Percentiles rank a stretch among this genome's conserved stretches.
Evolutionary conservation across 2,113 vertebrate genomes (phyloP).

Genomic region (Balaenoptera acutorostrata): DNA sequence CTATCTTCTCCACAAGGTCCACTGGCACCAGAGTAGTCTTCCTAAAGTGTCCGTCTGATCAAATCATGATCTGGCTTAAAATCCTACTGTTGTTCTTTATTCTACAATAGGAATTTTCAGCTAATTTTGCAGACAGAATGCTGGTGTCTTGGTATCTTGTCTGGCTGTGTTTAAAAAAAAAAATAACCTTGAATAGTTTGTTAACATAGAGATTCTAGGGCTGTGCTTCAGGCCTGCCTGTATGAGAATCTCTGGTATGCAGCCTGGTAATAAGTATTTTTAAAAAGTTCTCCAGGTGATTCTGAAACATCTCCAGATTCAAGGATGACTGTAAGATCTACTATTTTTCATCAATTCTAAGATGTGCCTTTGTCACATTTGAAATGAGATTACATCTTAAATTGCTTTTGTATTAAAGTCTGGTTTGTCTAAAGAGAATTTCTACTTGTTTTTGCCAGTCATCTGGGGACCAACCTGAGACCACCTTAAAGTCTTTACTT

Average conservation of each 20-base stretch:
- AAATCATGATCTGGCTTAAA: constrained; percentile 28
- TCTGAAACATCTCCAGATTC: not conserved
- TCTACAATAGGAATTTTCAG: not conserved
- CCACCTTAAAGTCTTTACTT: not conserved
- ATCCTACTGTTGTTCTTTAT: not conserved
- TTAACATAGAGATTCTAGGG: not conserved
- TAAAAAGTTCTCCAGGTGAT: not conserved
- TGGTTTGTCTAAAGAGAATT: constrained; percentile 1
- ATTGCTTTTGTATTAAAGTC: not conserved
- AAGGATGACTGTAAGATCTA: not conserved
- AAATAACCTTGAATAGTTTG: not conserved
- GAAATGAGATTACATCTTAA: constrained; percentile 33
- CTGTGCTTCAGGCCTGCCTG: not conserved
- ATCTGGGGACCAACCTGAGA: not conserved
- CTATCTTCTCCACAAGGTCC: not conserved
- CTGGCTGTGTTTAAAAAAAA: not conserved
- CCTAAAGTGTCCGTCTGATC: not conserved
- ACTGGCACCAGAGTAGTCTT: not conserved
- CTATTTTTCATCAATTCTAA: not conserved
- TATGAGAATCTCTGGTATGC: not conserved
- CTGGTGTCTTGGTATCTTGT: constrained; percentile 9
- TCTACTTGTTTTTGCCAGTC: not conserved
- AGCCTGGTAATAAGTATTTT: constrained; percentile 29
- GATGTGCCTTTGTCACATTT: not conserved
- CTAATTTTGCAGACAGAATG: not conserved